Base-by-base conservation (phyloP, 1,140 invertebrate genomes). In the Leptinotarsa texana region DNA sequence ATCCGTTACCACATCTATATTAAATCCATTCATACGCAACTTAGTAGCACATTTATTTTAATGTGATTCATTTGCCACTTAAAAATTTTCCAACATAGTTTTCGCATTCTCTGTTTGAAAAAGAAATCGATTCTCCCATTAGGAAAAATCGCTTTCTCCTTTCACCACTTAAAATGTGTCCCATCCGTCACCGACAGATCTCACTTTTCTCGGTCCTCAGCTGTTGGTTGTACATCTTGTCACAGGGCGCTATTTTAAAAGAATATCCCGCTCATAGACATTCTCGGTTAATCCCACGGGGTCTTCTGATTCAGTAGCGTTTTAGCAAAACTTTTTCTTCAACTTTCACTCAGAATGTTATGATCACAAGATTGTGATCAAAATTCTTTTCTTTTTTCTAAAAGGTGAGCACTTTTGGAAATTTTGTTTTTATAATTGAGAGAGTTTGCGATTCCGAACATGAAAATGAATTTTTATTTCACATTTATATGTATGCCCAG, bases 161-260 rank as follows among this genome's bases (percentile, higher is more conserved):
- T 57, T 57, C 51, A 57, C 15, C 51, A 57, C 51, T 57, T 18
- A 57, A 15, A 57, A 57, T 57, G 51, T 57, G 15, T 57, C n/a
- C 51, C 51, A 57, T 57, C 51, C 51, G 51, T 57, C 51, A 57
- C 15, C 51, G 51, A 18, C n/a, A 57, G 51, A 57, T 57, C 17
- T 57, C 51, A 57, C 51, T 57, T 57, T 18, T 57, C 51, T 57
- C 51, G 4, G 51, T 57, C 51, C 4, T 57, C 51, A 57, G 51
- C 51, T 57, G 51, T 57, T 57, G n/a, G 51, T 57, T 57, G n/a
- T 57, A 57, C 13, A 13, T 57, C 51, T 57, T 57, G 51, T 57
- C 51, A 57, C n/a, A 17, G 51, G 51, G 51, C 51, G 51, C 51
- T 57, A 57, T 57, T 57, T 57, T 57, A 57, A 57, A 57, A 57